Evolutionary conservation across 2,888 invertebrate genomes (phyloP).

Genomic region (Dryocosmus kuriphilus): DNA sequence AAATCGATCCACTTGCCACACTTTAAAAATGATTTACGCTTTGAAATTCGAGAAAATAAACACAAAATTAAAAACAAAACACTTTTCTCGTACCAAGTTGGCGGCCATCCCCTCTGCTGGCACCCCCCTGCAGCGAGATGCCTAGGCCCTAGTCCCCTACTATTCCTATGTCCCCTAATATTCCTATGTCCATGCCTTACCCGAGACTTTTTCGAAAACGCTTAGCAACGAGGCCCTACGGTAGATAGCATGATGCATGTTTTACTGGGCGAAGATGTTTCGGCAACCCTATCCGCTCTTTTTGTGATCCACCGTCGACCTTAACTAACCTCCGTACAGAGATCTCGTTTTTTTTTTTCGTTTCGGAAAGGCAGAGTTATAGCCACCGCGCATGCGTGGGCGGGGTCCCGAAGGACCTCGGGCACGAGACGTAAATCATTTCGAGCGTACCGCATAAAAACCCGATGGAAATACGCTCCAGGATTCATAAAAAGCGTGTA

Average conservation of each 20-base stretch:
- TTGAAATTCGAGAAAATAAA: too few species aligned
- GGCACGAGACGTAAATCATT: conserved; percentile 37
- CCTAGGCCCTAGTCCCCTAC: too few species aligned
- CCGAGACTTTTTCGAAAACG: conserved; percentile 6
- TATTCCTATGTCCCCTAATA: too few species aligned
- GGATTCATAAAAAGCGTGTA: conserved; percentile 23
- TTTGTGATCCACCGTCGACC: conserved; percentile 3
- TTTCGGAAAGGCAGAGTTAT: conserved; percentile 2
- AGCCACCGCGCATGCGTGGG: conserved; percentile 34
- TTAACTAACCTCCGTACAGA: conserved; percentile 21
- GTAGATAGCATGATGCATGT: conserved; percentile 10
- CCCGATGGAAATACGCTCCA: conserved; percentile 13
- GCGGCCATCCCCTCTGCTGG: too few species aligned
- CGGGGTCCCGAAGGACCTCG: conserved; percentile 36
- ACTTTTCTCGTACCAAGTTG: too few species aligned
- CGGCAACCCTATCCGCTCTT: conserved; percentile 11
- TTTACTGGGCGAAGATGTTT: conserved; percentile 3
- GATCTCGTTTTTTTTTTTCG: conserved; percentile 30
- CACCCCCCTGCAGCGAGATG: too few species aligned
- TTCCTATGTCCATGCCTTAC: too few species aligned
- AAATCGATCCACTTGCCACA: too few species aligned
- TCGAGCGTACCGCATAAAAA: conserved; percentile 32
- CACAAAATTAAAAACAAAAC: too few species aligned
- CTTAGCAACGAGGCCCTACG: background rate
- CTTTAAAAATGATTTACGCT: too few species aligned